These are phyloP conservation scores for Clupea harengus DNA, from an alignment of 2,113 vertebrate species.

Conservation along the genomic window DNA sequence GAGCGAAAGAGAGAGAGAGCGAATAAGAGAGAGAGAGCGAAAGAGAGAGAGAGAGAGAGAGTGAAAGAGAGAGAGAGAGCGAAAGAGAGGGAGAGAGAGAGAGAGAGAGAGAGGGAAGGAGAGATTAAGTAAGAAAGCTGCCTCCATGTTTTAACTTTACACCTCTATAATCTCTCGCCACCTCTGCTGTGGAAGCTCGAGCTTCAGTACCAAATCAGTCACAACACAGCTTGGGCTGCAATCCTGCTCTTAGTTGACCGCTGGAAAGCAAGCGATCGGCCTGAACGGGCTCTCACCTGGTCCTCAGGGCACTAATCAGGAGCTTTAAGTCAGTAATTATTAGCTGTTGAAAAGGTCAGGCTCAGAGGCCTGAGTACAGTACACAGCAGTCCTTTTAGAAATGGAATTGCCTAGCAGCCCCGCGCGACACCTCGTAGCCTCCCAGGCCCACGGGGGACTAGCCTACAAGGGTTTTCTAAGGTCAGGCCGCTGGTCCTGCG, in stretches of 20 bases:
- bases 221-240: not conserved
- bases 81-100: not conserved
- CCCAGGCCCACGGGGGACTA: not conserved
- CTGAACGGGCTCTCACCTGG: not conserved
- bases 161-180: not conserved
- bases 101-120: not conserved
- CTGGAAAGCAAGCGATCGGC: not conserved
- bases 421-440: not conserved
- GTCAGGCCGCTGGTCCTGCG: not conserved
- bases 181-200: not conserved
- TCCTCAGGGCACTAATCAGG: not conserved
- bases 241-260: constrained; percentile 2
- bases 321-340: constrained; percentile 6
- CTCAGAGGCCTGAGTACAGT: not conserved
- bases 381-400: not conserved
- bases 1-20: not conserved
- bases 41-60: not conserved
- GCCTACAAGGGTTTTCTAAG: constrained; percentile 3
- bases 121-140: not conserved
- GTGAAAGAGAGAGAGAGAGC: constrained; percentile 9
- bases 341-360: constrained; percentile 12
- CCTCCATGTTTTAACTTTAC: not conserved
- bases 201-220: constrained; percentile 1
- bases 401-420: not conserved
- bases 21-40: not conserved